Percentiles rank a stretch among this genome's conserved stretches.
Evolutionary conservation across 1,140 invertebrate species (phyloP).

Genomic region (Helicoverpa zea): DNA sequence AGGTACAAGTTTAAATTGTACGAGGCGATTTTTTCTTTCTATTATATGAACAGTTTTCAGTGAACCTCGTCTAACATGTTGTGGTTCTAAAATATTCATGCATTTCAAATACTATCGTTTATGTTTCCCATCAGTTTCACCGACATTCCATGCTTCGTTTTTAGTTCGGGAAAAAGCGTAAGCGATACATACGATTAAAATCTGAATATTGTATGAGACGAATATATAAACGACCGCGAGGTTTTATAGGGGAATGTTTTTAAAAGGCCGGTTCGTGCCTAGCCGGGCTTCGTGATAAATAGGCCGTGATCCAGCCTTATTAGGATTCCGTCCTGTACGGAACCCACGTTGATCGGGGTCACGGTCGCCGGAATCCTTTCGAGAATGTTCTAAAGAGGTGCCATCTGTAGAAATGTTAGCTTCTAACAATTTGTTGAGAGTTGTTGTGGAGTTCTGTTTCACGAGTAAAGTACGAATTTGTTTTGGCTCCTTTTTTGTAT

Average conservation of each 20-base stretch:
- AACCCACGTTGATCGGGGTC: conserved; percentile 19
- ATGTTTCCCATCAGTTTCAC: background rate
- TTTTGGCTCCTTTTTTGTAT: too few relatives aligned
- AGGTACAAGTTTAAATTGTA: too few relatives aligned
- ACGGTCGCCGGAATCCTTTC: conserved; percentile 1
- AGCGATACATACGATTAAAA: conserved; percentile 26
- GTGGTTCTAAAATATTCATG: too few relatives aligned
- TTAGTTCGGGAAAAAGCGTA: conserved; percentile 10
- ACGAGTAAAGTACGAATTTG: background rate
- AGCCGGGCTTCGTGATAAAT: conserved; percentile 19
- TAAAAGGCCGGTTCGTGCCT: conserved; percentile 16
- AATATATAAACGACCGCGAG: conserved; percentile 5
- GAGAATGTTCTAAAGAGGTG: conserved; percentile 20
- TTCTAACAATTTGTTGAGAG: background rate
- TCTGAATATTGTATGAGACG: conserved; percentile 36
- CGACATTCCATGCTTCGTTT: background rate
- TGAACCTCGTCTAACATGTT: too few relatives aligned
- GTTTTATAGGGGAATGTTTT: conserved; percentile 22
- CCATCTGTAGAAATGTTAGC: conserved; percentile 1
- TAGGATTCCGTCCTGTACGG: conserved; percentile 11
- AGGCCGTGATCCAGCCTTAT: conserved; percentile 14
- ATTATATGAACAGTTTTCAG: too few relatives aligned
- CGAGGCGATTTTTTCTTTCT: too few relatives aligned
- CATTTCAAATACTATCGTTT: background rate
- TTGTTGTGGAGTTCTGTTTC: background rate